Conservation (phyloP, 2,797 vertebrate species). For the Pseudochirops cupreus region DNA sequence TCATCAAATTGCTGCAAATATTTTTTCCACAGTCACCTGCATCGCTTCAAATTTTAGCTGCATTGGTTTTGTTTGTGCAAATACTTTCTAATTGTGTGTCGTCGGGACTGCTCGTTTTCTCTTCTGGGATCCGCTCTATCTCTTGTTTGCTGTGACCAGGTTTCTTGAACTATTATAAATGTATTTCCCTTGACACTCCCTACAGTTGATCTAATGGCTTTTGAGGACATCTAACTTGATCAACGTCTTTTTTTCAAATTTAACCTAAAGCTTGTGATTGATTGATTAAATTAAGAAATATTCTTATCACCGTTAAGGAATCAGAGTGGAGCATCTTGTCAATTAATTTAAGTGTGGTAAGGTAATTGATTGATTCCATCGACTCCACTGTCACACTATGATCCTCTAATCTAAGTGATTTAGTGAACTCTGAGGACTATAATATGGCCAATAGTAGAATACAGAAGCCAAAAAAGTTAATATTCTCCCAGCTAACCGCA, state of each 20-base stretch:
- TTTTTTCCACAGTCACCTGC: not conserved
- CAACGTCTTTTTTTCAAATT: not conserved
- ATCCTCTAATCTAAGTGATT: not conserved
- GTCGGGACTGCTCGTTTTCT: not conserved
- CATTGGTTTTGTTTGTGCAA: not conserved
- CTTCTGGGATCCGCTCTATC: not conserved
- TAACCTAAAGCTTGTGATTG: not conserved
- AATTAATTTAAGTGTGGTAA: not conserved
- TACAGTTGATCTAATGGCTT: not conserved
- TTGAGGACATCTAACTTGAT: not conserved
- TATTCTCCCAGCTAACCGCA: not conserved
- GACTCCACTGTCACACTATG: not conserved
- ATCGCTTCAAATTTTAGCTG: not conserved
- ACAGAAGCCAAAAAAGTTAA: not conserved
- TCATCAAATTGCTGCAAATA: not conserved
- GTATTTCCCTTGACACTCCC: not conserved
- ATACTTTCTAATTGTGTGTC: not conserved
- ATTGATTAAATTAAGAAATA: not conserved
- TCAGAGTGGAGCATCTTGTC: not conserved
- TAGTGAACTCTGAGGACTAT: not conserved
- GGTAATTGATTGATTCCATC: not conserved
- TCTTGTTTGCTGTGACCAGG: not conserved
- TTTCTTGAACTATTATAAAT: not conserved
- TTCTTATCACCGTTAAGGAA: not conserved
- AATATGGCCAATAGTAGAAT: not conserved